Base-by-base conservation (phyloP, 1,140 invertebrate genomes). In the Phenacoccus solenopsis region DNA sequence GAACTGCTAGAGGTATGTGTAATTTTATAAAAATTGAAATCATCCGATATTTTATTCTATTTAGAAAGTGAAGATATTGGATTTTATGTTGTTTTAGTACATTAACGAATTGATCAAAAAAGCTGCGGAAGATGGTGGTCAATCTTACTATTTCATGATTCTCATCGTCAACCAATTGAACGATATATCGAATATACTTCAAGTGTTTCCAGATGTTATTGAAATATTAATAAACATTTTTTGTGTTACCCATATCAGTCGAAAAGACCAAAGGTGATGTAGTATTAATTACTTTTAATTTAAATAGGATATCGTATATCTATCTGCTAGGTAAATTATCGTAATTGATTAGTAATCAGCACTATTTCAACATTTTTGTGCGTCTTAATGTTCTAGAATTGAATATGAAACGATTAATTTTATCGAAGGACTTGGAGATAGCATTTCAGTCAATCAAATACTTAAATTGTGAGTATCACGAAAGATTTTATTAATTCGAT, bases 231-330 rank as follows among this genome's bases (percentile, higher is more conserved):
- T 69, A 72, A 70, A 67, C 70, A 38, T 73, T 72, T 76, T 71
- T 27, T 64, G 13, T 64, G 20, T 64, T 24, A 64, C 68, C 13
- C 71, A 71, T 28, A 68, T 74, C 16, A 30, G 70, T 70, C 71
- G 74, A 67, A 74, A 72, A 74, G 76, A 77, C 70, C 73, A 76
- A 64, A 76, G 74, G 76, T 76, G 28, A 67, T 49, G n/a, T n/a
- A n/a, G n/a, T n/a, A n/a, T n/a, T n/a, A n/a, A n/a, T n/a, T n/a
- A n/a, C n/a, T n/a, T n/a, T n/a, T n/a, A n/a, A n/a, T n/a, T n/a
- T n/a, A n/a, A n/a, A n/a, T n/a, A n/a, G n/a, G n/a, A n/a, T n/a
- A n/a, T n/a, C n/a, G n/a, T n/a, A n/a, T n/a, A n/a, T n/a, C n/a
- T n/a, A n/a, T n/a, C n/a, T n/a, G n/a, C n/a, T n/a, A n/a, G n/a